phyloP scores from a whole-genome alignment of 64 coral and sea anemone genomes.

The Montipora cactus region DNA sequence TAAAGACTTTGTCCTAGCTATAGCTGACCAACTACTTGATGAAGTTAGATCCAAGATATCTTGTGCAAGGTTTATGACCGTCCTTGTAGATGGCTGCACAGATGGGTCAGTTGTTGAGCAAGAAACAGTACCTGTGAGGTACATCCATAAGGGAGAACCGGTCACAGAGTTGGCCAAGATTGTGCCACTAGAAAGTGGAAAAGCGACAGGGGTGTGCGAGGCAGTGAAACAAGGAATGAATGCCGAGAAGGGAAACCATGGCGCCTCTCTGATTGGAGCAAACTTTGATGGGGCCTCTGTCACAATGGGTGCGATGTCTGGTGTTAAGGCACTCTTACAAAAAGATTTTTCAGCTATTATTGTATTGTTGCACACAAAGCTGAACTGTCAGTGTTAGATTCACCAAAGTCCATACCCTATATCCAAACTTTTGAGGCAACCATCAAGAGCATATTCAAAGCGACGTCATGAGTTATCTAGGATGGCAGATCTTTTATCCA shows the following conservation, averaged over 20 bases:
- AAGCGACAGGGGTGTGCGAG: not conserved
- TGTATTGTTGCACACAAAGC: constrained; percentile 61
- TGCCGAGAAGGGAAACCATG: not conserved
- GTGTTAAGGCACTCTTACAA: constrained; percentile 27
- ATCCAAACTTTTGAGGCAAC: constrained; percentile 50
- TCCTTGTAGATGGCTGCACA: constrained; percentile 20
- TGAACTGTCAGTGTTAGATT: constrained; percentile 51
- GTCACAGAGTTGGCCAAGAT: constrained; percentile 35
- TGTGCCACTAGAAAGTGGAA: constrained; percentile 17
- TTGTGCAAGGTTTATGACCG: constrained; percentile 32
- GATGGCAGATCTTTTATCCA: not conserved
- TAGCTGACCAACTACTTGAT: constrained; percentile 43
- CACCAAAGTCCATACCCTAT: constrained; percentile 31
- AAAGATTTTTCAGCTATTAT: constrained; percentile 31
- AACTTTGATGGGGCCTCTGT: constrained; percentile 41
- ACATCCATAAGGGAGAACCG: constrained; percentile 25
- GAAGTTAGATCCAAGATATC: constrained; percentile 43
- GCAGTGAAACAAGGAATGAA: constrained; percentile 20
- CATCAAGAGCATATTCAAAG: constrained; percentile 63
- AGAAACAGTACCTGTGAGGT: constrained; percentile 31
- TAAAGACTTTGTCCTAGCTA: constrained; percentile 55
- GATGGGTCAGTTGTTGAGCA: constrained; percentile 18
- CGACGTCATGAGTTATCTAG: not conserved
- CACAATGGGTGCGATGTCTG: constrained; percentile 4
- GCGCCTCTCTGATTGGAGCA: constrained; percentile 34